phyloP scores from a whole-genome alignment of 2,113 vertebrate species.

The Cettia cetti region DNA sequence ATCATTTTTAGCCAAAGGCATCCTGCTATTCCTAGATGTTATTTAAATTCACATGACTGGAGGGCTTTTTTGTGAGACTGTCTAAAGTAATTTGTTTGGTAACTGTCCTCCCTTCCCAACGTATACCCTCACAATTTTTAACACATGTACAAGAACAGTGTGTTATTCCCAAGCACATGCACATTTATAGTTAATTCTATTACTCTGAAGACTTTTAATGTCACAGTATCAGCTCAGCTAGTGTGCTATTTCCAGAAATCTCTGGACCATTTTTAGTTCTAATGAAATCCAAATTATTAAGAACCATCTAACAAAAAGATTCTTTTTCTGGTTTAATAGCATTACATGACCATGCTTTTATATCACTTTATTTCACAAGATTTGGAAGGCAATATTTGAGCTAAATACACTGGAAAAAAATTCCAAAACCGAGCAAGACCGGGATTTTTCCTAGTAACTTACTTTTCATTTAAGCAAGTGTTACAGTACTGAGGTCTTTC shows the following conservation, averaged over 20 bases:
- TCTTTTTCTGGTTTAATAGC: not conserved
- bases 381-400: not conserved
- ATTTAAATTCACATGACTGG: constrained; percentile 13
- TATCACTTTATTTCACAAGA: not conserved
- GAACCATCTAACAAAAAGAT: not conserved
- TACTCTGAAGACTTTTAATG: not conserved
- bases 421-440: not conserved
- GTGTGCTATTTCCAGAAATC: not conserved
- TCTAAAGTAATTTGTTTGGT: constrained; percentile 7
- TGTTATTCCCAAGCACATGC: not conserved
- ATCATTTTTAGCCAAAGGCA: not conserved
- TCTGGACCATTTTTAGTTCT: not conserved
- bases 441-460: not conserved
- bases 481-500: not conserved
- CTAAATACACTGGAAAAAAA: not conserved
- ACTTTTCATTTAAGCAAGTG: not conserved
- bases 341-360: not conserved
- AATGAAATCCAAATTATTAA: not conserved
- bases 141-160: not conserved
- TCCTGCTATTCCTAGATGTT: not conserved
- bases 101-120: not conserved
- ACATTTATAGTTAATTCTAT: not conserved
- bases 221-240: not conserved
- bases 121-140: not conserved
- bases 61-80: constrained; percentile 22